Base-by-base conservation (phyloP, 2,113 vertebrate species). In the Anhinga anhinga region DNA sequence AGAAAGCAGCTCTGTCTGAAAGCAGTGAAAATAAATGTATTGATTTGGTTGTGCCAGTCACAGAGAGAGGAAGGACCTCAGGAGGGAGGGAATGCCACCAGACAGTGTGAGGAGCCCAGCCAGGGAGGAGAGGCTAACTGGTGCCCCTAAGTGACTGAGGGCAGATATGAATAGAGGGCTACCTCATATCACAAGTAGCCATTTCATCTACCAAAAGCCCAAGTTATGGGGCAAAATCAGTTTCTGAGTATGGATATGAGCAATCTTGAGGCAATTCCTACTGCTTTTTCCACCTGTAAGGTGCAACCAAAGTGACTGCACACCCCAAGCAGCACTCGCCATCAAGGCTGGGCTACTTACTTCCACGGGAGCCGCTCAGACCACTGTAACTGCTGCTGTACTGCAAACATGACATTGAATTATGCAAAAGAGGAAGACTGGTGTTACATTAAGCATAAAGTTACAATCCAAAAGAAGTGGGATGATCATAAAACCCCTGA, bases 371-470 rank as follows among this genome's bases (percentile, higher is more conserved):
- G 34, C 23, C 79, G 15, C 74, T 85, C 44, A 27, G 52, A 20
- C 49, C 13, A 1, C 36, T 25, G 8, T 5, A 30, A 21, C 22
- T 47, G 36, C 77, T 85, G 84, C n/a, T n/a, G 30, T 18, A 7
- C 62, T 61, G 34, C 55, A 85, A 69, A 82, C 0, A 0, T 7
- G 56, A 42, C 42, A 8, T 0, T 23, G 30, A 82, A 26, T 58
- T 23, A 45, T 16, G 40, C 29, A 80, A 13, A 80, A 56, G 49
- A 16, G 58, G 45, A 86, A 66, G 40, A 7, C 22, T 52, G 59
- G 5, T 16, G 30, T 47, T 66, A 66, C 22, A 11, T 66, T 30
- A 29, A 69, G 9, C 27, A 36, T 42, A 62, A 29, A 0, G 0
- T 49, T 49, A 49, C 42, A 25, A 13, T 27, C 36, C 59, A 36